Percentiles rank a stretch among this genome's conserved stretches.
phyloP scores from a whole-genome alignment of 2,113 vertebrate species.

The Athene cunicularia region DNA sequence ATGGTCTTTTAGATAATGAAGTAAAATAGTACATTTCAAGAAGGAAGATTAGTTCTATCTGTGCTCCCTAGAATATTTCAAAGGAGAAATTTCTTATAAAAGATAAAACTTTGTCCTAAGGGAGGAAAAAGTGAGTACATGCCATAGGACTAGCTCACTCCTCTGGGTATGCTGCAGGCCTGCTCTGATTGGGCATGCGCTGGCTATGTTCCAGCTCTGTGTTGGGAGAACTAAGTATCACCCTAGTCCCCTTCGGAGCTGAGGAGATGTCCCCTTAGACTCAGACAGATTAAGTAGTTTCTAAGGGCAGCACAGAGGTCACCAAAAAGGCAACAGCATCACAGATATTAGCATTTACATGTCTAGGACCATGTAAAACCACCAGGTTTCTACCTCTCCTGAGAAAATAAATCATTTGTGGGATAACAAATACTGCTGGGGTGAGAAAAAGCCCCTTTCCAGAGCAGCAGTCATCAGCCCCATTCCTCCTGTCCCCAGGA shows the following conservation, averaged over 20 bases:
- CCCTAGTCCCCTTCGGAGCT: background rate
- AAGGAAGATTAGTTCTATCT: background rate
- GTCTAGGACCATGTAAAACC: background rate
- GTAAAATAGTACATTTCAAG: background rate
- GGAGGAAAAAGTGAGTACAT: background rate
- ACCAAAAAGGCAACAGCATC: background rate
- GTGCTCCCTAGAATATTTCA: background rate
- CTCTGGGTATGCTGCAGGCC: background rate
- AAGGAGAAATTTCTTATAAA: background rate
- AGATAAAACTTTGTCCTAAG: background rate
- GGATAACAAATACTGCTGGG: background rate
- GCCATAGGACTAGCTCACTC: background rate
- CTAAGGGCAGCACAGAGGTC: background rate
- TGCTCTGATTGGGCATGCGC: background rate
- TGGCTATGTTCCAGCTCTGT: background rate
- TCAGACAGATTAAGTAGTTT: background rate
- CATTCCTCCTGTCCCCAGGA: background rate
- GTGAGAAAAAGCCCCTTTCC: background rate
- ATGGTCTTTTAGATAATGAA: slow-evolving; percentile 23
- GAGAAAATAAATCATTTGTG: background rate
- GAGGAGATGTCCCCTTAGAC: background rate
- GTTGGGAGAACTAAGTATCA: background rate
- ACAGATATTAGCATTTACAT: background rate
- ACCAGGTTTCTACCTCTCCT: background rate
- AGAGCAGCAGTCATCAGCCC: background rate